Evolutionary conservation across 1,140 invertebrate species (phyloP).

Genomic region (honey bee (Apis mellifera)): DNA sequence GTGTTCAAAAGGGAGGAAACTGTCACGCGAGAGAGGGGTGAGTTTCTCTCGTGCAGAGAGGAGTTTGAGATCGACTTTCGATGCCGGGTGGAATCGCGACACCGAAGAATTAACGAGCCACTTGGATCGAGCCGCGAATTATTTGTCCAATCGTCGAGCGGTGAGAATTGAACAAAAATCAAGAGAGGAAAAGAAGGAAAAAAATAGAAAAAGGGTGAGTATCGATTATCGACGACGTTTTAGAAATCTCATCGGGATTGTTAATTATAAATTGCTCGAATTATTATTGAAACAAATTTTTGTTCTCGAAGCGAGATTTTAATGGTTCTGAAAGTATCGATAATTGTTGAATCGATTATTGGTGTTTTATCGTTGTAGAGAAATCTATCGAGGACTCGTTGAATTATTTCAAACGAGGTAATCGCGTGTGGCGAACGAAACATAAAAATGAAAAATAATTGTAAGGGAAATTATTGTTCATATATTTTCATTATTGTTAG

Average conservation of each 20-base stretch:
- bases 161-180: conserved; percentile 2
- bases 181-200: not conserved
- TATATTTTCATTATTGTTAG: too few relatives aligned
- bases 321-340: not conserved
- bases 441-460: not conserved
- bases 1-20: not conserved
- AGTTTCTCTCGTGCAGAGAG: too few relatives aligned
- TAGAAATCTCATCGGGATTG: not conserved
- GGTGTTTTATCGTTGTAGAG: not conserved
- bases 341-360: not conserved
- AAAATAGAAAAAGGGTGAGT: not conserved
- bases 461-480: too few relatives aligned
- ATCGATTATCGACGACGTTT: conserved; percentile 42
- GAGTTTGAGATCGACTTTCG: not conserved
- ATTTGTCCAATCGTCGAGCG: conserved; percentile 31
- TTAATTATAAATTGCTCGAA: conserved; percentile 25
- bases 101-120: conserved; percentile 40
- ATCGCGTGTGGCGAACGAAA: not conserved
- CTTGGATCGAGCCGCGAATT: conserved; percentile 24
- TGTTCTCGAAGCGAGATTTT: not conserved
- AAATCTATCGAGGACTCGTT: not conserved
- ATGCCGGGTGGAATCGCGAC: not conserved
- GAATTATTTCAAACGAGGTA: not conserved
- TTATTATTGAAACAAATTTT: conserved; percentile 16
- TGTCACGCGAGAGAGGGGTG: not conserved